Percentiles rank a stretch among this genome's conserved stretches.
phyloP scores from a whole-genome alignment of 92 coral and sea anemone genomes.

The Desmophyllum pertusum region DNA sequence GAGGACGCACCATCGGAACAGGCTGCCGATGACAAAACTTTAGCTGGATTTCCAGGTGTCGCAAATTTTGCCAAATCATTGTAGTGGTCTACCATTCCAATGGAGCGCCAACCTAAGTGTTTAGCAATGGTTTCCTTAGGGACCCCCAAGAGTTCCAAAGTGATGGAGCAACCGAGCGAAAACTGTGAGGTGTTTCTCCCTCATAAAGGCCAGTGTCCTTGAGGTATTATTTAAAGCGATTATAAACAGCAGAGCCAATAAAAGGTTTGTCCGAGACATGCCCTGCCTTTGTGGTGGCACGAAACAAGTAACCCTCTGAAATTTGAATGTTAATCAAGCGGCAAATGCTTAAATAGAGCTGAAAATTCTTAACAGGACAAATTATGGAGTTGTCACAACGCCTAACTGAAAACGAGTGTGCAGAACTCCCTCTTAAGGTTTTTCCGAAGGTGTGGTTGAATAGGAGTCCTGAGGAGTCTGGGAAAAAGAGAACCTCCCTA shows the following conservation, averaged over 20 bases:
- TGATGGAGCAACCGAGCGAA: too few relatives aligned
- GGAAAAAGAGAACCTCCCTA: constrained; percentile 17
- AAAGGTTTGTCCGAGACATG: constrained; percentile 5
- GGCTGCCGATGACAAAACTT: too few relatives aligned
- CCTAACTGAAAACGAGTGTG: neutral
- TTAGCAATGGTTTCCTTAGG: too few relatives aligned
- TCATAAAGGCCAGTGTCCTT: too few relatives aligned
- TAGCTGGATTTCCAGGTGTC: too few relatives aligned
- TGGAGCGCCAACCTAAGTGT: too few relatives aligned
- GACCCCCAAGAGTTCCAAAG: too few relatives aligned
- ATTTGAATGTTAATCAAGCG: neutral
- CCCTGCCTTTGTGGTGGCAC: neutral
- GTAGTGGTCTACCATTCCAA: too few relatives aligned
- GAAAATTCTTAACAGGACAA: constrained; percentile 4
- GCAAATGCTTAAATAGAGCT: neutral
- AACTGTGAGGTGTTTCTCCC: too few relatives aligned
- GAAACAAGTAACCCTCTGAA: neutral
- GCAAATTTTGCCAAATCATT: too few relatives aligned
- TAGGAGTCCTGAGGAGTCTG: neutral
- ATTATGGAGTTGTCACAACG: neutral
- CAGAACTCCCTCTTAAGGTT: neutral
- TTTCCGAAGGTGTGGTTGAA: neutral
- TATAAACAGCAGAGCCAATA: neutral
- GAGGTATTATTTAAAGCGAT: neutral
- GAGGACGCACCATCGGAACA: too few relatives aligned